Percentiles rank a stretch among this genome's conserved stretches.
phyloP scores from a whole-genome alignment of 1,140 invertebrate species.

The Dryas iulia region DNA sequence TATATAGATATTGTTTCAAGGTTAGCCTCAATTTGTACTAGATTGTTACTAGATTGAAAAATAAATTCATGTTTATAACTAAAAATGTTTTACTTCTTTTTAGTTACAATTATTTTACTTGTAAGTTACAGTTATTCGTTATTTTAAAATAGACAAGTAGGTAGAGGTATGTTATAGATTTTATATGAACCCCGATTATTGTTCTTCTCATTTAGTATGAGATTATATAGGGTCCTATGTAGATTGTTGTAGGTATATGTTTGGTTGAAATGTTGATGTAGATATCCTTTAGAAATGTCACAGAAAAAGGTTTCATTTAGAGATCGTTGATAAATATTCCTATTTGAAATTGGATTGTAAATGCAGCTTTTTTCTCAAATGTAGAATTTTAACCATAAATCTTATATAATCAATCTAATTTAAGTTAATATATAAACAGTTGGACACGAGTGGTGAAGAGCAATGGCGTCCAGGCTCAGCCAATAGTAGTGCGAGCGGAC shows the following conservation, averaged over 20 bases:
- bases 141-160: not conserved
- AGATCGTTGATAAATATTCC: too few relatives aligned
- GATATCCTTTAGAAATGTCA: not conserved
- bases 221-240: not conserved
- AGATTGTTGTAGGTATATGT: not conserved
- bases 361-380: not conserved
- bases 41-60: too few relatives aligned
- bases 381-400: not conserved
- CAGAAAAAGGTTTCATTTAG: not conserved
- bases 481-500: slow-evolving; percentile 58
- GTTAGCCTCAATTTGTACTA: not conserved
- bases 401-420: not conserved
- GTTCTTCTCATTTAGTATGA: not conserved
- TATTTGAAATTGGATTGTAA: not conserved
- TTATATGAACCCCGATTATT: too few relatives aligned
- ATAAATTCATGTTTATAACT: not conserved
- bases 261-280: not conserved
- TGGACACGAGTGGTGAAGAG: slow-evolving; percentile 71
- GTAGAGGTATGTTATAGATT: not conserved
- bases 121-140: not conserved
- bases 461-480: slow-evolving; percentile 65
- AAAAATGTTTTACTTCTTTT: not conserved
- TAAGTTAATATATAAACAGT: slow-evolving; percentile 35
- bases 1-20: not conserved
- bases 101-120: not conserved